Base-by-base conservation (phyloP, 2,797 vertebrate species). In the Girardinus metallicus region DNA sequence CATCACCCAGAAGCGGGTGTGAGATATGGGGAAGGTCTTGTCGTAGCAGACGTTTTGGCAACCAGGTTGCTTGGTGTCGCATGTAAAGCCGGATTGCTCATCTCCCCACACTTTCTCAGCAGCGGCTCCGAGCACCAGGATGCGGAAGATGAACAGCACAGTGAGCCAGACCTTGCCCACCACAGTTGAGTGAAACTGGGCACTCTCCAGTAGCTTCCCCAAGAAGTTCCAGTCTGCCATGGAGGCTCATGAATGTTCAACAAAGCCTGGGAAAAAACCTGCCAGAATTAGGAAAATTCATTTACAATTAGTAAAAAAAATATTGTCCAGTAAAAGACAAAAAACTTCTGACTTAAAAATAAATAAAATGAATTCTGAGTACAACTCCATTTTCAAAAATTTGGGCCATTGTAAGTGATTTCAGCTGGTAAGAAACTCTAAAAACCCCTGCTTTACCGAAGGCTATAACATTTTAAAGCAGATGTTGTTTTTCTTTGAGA, bases 1-100 rank as follows among this genome's bases (percentile, higher is more conserved):
- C 95, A 98, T 96, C 82, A 97, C 97, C 97, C 97, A 98, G 95
- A 98, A 98, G 84, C 95, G 96, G 68, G 97, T 97, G 91, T 98
- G 97, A 47, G 97, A 98, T 86, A 98, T 97, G 49, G 97, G 97
- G 91, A 98, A 98, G 78, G 97, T 98, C 79, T 94, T 94, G 91
- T 97, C 97, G 0, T 98, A 98, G 91, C 97, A 98, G 84, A 97
- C 97, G 0, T 96, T 98, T 89, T 98, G 96, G 91, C 97, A 98
- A 89, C 97, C 97, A 0, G 97, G 97, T 92, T 97, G 97, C 91
- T 97, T 97, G 3, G 97, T 97, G 93, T 97, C 97, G 0, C 97
- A 98, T 18, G 96, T 97, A 90, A 98, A 98, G 73, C 96, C 96
- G 0, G 97, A 96, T 91, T 93, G 94, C 87, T 98, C 97, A 0